A percentile compares a stretch with the other conserved stretches of the same genome.
phyloP scores from a whole-genome alignment of 2,113 vertebrate genomes.

The Buteo buteo region DNA sequence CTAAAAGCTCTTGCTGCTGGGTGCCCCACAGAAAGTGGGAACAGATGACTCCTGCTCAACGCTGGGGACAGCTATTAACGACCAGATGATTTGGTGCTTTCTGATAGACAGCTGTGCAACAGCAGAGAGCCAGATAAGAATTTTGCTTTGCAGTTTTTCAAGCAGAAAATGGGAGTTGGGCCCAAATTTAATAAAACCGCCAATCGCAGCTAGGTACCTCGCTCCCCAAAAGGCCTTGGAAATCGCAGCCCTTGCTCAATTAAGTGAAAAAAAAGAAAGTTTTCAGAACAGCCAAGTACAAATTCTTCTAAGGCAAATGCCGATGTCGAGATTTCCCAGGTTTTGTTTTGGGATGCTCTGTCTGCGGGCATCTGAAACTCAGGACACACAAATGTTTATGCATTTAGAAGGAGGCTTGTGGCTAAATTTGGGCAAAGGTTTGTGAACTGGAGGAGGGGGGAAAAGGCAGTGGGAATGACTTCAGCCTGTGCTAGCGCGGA shows the following conservation, averaged over 20 bases:
- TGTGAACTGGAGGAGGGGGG: not conserved
- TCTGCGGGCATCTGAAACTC: not conserved
- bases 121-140: not conserved
- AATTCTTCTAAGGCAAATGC: not conserved
- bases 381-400: not conserved
- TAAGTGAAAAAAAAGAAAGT: not conserved
- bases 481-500: not conserved
- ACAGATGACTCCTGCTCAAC: not conserved
- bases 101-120: not conserved
- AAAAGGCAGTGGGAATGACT: not conserved
- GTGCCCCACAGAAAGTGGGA: not conserved
- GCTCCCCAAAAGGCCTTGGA: not conserved
- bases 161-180: not conserved
- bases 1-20: not conserved
- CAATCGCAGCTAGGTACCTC: not conserved
- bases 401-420: not conserved
- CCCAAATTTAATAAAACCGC: not conserved
- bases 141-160: not conserved
- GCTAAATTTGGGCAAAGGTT: constrained; percentile 2
- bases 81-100: not conserved
- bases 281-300: not conserved
- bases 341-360: not conserved
- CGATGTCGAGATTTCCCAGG: not conserved
- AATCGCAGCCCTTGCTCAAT: not conserved
- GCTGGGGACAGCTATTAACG: not conserved